phyloP scores from a whole-genome alignment of 2,888 invertebrate species.

The Apotomis capreana region DNA sequence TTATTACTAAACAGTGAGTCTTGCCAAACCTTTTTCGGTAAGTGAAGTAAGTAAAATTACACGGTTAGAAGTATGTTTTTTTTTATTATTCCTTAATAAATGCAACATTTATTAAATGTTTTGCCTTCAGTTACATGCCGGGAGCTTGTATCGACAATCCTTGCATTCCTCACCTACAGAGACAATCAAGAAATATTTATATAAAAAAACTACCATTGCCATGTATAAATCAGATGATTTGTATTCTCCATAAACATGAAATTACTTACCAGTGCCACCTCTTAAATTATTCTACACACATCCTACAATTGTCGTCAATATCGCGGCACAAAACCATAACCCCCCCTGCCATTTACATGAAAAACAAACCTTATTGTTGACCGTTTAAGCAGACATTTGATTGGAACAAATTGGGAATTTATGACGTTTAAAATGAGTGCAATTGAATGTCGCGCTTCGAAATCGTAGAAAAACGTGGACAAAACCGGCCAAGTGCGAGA shows the following conservation, averaged over 20 bases:
- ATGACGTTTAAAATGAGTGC: not conserved
- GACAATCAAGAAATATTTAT: not conserved
- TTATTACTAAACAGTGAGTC: too few species aligned
- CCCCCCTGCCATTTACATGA: not conserved
- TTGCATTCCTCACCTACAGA: not conserved
- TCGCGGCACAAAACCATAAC: not conserved
- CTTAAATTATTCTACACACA: constrained; percentile 27
- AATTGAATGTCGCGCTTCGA: not conserved
- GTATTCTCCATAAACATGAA: constrained; percentile 32
- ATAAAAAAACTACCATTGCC: not conserved
- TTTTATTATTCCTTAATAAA: too few species aligned
- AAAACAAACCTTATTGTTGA: not conserved
- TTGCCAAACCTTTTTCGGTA: too few species aligned
- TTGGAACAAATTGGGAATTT: not conserved
- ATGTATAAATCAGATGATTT: constrained; percentile 16
- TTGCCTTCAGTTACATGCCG: not conserved
- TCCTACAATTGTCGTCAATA: constrained; percentile 9
- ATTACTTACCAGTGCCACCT: constrained; percentile 1
- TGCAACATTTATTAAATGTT: not conserved
- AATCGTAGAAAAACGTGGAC: constrained; percentile 13
- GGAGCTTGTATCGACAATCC: not conserved
- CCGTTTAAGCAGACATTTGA: not conserved
- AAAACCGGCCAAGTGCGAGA: not conserved
- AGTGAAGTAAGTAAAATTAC: too few species aligned
- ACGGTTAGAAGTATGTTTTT: too few species aligned